Evolutionary conservation across 2,797 vertebrate species (phyloP).

Genomic region (Malurus splendens): DNA sequence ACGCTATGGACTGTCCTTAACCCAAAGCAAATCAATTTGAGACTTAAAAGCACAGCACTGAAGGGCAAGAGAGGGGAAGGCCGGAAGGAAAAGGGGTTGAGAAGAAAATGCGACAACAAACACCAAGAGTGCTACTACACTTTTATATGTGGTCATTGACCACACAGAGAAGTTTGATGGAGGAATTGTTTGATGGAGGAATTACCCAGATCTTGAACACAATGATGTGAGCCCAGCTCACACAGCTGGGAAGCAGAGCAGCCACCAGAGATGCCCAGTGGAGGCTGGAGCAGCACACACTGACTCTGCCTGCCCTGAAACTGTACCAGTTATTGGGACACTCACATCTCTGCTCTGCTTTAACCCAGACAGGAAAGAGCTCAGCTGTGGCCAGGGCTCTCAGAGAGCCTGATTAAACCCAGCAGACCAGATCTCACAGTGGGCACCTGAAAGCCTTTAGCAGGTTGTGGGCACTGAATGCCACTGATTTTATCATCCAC

Average conservation of each 20-base stretch:
- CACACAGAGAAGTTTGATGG: neutral
- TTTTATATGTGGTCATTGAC: neutral
- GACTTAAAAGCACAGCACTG: neutral
- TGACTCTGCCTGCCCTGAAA: neutral
- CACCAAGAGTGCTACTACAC: neutral
- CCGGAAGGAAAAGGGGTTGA: neutral
- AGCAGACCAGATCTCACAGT: accelerated
- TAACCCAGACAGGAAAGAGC: neutral
- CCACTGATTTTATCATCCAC: neutral
- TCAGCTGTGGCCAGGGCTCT: neutral
- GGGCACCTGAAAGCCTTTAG: neutral
- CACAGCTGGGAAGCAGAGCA: neutral
- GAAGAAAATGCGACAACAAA: neutral
- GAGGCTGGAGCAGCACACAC: neutral
- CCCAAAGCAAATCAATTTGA: neutral
- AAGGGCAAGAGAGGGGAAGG: neutral
- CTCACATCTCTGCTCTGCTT: neutral
- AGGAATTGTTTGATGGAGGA: neutral
- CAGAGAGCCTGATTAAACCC: neutral
- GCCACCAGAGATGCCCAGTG: neutral
- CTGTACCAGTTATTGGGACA: accelerated
- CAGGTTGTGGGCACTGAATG: accelerated
- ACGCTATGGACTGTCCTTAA: neutral
- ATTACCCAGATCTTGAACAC: neutral
- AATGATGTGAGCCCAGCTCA: neutral